These are phyloP conservation scores for Drosophila neoperkinsi DNA, from an alignment of 2,888 invertebrate genomes.

Conservation along the genomic window DNA sequence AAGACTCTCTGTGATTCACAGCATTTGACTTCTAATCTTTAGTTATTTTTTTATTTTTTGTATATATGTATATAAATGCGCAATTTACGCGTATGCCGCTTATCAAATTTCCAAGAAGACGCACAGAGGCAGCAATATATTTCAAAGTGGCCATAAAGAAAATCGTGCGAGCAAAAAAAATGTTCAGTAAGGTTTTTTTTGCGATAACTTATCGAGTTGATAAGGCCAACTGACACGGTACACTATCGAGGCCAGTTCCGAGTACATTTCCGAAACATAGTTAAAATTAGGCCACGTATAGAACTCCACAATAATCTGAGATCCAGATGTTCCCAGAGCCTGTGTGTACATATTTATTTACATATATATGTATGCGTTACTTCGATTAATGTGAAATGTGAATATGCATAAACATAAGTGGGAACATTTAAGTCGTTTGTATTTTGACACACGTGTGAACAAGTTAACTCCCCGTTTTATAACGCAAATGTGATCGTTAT, in stretches of 20 bases:
- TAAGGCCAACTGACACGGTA: conserved; percentile 17
- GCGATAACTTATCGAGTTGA: conserved; percentile 53
- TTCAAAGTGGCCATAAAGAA: conserved; percentile 27
- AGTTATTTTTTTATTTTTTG: not conserved
- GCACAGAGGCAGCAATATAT: conserved; percentile 1
- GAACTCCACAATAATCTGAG: not conserved
- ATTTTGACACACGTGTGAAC: conserved; percentile 51
- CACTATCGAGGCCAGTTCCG: not conserved
- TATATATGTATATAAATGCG: conserved; percentile 6
- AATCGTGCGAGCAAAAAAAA: conserved; percentile 53
- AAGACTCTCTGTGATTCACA: conserved; percentile 8
- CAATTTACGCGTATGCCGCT: conserved; percentile 25
- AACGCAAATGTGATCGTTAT: conserved; percentile 35
- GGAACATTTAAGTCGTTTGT: conserved; percentile 7
- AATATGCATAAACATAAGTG: not conserved
- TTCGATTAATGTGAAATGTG: conserved; percentile 1
- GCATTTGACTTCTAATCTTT: conserved; percentile 16
- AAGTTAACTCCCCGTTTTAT: conserved; percentile 33
- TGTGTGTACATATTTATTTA: not conserved
- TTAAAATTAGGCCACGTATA: not conserved
- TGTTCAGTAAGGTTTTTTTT: conserved; percentile 73
- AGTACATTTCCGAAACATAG: conserved; percentile 18
- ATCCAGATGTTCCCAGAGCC: not conserved
- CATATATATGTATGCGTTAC: not conserved
- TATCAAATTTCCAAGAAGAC: conserved; percentile 68